A percentile compares a stretch with the other conserved stretches of the same genome.
These are phyloP conservation scores for Mesochorus sp. DNA, from an alignment of 2,888 invertebrate genomes.

Conservation along the genomic window DNA sequence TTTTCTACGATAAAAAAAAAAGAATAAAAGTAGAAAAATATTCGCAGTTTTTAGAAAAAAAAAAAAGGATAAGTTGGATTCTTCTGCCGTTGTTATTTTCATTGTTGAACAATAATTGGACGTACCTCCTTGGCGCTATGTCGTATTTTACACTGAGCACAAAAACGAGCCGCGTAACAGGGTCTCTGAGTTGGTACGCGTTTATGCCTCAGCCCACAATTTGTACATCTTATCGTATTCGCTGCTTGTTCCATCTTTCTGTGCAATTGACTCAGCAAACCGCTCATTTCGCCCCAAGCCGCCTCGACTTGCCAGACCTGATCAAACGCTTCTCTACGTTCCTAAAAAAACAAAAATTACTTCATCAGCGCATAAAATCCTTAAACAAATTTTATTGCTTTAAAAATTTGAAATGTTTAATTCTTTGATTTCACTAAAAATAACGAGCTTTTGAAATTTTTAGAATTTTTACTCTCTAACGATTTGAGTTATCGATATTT, in stretches of 20 bases:
- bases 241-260: conserved; percentile 97
- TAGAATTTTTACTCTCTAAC: neutral
- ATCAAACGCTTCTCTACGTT: conserved; percentile 89
- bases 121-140: conserved; percentile 93
- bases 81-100: too few relatives aligned
- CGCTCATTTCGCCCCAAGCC: conserved; percentile 94
- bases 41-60: too few relatives aligned
- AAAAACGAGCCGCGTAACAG: conserved; percentile 95
- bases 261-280: conserved; percentile 93
- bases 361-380: too few relatives aligned
- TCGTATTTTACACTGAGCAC: conserved; percentile 93
- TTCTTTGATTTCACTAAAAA: too few relatives aligned
- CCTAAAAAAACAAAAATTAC: conserved; percentile 82
- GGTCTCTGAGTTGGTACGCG: conserved; percentile 93
- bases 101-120: too few relatives aligned
- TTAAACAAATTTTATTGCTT: too few relatives aligned
- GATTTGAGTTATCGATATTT: too few relatives aligned
- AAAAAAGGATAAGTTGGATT: too few relatives aligned
- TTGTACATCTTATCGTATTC: conserved; percentile 96
- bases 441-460: neutral
- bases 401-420: too few relatives aligned
- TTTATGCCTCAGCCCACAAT: conserved; percentile 95
- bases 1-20: too few relatives aligned
- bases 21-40: too few relatives aligned
- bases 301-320: conserved; percentile 91